Evolutionary conservation across 2,888 invertebrate genomes (phyloP), one percentile per base, ranked within the genome.

Genomic region (Scrobipalpa atriplicella): DNA sequence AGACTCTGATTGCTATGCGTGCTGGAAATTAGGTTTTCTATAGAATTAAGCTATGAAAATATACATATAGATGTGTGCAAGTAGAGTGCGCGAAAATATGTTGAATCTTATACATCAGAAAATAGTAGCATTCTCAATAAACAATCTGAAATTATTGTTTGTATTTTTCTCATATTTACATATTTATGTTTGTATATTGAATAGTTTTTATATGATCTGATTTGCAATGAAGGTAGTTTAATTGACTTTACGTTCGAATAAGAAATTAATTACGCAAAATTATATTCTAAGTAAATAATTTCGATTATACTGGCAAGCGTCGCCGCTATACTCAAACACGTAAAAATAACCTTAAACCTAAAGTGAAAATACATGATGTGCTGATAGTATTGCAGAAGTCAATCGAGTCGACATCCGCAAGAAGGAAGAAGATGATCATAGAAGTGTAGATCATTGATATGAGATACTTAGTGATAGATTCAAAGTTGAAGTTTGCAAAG

Each of bases 31-130:
- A 84, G 76, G 72, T 71, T 47, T 3, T 73, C 80, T 85, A 86
- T 83, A 70, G 84, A 85, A 84, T 84, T 75, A 89, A 90, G 86
- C 88, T 90, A 91, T 84, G 87, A 90, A 90, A 91, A 90, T 91
- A 90, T 87, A 81, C 77, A 77, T 78, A 74, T 77, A 81, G 47
- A 68, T 68, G 68, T 84, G 87, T 89, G 88, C 85, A 29, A 81
- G 78, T 85, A 85, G 78, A 85, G 88, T 86, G 88, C 86, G 81
- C 83, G 82, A 88, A 89, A 90, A 89, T 89, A 89, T 88, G 68
- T 78, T 67, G 80, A 81, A 81, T 85, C 74, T 84, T 85, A 88
- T 80, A 84, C 76, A 78, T 86, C 87, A 86, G 88, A 90, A 90
- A 85, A 90, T 84, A 83, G 86, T 84, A 83, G 86, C 83, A 84